Evolutionary conservation across 2,797 vertebrate genomes (phyloP).

Genomic region (Aulostomus chinensis): DNA sequence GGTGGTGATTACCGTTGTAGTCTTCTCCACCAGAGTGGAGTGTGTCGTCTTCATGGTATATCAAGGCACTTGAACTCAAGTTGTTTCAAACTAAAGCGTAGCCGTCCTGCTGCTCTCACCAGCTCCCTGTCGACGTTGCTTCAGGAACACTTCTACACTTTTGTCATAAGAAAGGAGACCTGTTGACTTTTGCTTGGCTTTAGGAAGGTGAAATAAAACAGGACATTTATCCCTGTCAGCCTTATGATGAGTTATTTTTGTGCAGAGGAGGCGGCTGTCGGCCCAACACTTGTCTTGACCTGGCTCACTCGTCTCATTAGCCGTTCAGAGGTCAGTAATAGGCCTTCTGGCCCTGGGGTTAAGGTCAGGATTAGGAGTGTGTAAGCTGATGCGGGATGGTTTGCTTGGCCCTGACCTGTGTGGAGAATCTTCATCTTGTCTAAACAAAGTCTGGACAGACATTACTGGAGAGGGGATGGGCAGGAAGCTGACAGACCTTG

Average conservation of each 20-base stretch:
- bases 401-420: slow-evolving; percentile 56
- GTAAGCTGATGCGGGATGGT: slow-evolving; percentile 63
- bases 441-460: slow-evolving; percentile 31
- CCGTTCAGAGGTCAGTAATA: slow-evolving; percentile 35
- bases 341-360: slow-evolving; percentile 41
- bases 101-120: not conserved
- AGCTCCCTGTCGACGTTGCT: no score
- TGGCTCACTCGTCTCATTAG: slow-evolving; percentile 37
- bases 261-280: slow-evolving; percentile 7
- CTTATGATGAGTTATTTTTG: slow-evolving; percentile 22
- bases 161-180: not conserved
- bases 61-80: no score
- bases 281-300: slow-evolving; percentile 6
- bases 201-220: no score
- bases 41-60: no score
- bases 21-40: no score
- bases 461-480: not conserved
- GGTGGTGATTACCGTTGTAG: no score
- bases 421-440: slow-evolving; percentile 49
- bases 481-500: slow-evolving; percentile 4
- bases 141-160: no score
- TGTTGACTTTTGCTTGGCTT: no score
- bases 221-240: no score
- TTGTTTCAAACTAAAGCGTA: slow-evolving; percentile 28
- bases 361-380: slow-evolving; percentile 54